Base-by-base conservation (phyloP, 2,113 vertebrate species). In the Lepisosteus osseus region DNA sequence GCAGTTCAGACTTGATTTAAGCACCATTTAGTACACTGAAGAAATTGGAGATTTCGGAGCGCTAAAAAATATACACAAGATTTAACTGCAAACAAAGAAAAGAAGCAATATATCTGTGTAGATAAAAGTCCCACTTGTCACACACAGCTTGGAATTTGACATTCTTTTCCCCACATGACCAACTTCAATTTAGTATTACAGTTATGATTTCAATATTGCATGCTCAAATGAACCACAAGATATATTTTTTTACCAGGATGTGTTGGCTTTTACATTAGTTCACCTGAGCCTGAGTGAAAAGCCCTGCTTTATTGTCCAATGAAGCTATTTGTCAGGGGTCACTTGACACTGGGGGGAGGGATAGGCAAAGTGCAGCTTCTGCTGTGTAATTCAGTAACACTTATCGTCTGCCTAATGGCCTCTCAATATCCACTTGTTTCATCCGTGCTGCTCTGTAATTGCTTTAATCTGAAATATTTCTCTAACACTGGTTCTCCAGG, bases 381-480 rank as follows among this genome's bases (percentile, higher is more conserved):
- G 57, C 57, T 6, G 57, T 59, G 57, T 59, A 59, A 59, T 59
- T 59, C 57, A 59, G n/a, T 59, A 59, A 59, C 57, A 59, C 12
- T 59, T 59, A 59, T 59, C 57, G 11, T 13, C n/a, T 59, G 57
- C 57, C 57, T 59, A 59, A 59, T 59, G n/a, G 5, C 57, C 57
- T 59, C 57, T 59, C 57, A 13, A 59, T 59, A 59, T 59, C n/a
- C 57, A 59, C 57, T 59, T 59, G 57, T 59, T n/a, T 59, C 57
- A 13, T 13, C 14, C 57, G 3, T 59, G 57, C 57, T 59, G 57
- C 57, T 59, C 14, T 59, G 57, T 59, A 59, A 6, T 17, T 59
- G 57, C 14, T 15, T 59, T 59, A 51, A 51, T 51, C 47, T 59
- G n/a, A 59, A 59, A 13, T 59, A 13, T 59, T 59, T 59, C 57